A percentile compares a stretch with the other conserved stretches of the same genome.
Conservation (phyloP, 2,888 invertebrate species). For the Ochlodes sylvanus region DNA sequence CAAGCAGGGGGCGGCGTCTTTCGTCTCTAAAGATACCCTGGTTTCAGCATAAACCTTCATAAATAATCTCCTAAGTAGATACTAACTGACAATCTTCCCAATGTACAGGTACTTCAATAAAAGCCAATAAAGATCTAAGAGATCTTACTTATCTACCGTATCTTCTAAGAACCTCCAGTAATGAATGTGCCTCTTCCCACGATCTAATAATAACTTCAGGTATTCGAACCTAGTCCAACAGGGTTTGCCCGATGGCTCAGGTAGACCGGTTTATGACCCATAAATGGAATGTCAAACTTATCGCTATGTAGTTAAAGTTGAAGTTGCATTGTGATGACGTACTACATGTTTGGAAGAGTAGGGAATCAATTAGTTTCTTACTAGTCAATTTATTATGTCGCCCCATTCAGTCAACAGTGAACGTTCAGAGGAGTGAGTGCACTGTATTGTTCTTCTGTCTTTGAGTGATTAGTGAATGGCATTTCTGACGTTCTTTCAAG, state of each 20-base stretch:
- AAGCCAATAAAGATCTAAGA: constrained; percentile 2
- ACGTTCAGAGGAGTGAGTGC: constrained; percentile 39
- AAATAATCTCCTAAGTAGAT: not conserved
- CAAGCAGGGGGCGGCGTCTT: too few relatives aligned
- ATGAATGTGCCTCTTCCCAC: constrained; percentile 46
- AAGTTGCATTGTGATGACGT: not conserved
- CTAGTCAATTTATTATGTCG: constrained; percentile 51
- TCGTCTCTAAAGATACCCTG: too few relatives aligned
- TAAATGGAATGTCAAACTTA: constrained; percentile 21
- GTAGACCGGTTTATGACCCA: constrained; percentile 45
- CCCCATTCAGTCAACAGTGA: constrained; percentile 49
- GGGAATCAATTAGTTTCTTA: constrained; percentile 48
- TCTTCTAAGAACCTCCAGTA: constrained; percentile 28
- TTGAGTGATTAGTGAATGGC: constrained; percentile 25
- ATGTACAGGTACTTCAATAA: not conserved
- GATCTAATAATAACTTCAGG: constrained; percentile 48
- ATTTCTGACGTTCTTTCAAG: constrained; percentile 6
- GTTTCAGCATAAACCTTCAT: too few relatives aligned
- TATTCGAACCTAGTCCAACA: constrained; percentile 45
- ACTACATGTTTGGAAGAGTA: constrained; percentile 29
- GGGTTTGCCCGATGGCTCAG: constrained; percentile 47
- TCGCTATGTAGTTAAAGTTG: not conserved
- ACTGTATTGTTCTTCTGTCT: constrained; percentile 25
- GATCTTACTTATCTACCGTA: constrained; percentile 12
- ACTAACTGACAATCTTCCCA: not conserved